These are phyloP conservation scores for Himalopsyche kuldschensis DNA, from an alignment of 2,888 invertebrate genomes.

Conservation along the genomic window DNA sequence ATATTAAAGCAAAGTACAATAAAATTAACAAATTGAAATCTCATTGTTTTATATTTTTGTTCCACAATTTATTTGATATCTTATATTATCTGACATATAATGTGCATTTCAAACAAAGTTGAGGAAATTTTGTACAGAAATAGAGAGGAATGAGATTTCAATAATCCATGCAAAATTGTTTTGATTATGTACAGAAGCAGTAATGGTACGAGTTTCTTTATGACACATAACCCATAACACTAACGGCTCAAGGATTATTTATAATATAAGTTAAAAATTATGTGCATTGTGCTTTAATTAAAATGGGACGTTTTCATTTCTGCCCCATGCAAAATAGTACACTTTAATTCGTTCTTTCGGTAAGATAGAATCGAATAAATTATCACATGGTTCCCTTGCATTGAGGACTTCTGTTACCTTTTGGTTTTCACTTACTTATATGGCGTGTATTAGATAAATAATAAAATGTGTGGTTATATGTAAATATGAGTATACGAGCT, in stretches of 20 bases:
- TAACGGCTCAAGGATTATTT: neutral
- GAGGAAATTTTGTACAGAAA: neutral
- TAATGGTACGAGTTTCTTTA: conserved; percentile 30
- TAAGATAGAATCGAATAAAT: conserved; percentile 48
- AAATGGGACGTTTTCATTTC: conserved; percentile 39
- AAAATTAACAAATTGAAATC: neutral
- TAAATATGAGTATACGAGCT: neutral
- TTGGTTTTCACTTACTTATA: neutral
- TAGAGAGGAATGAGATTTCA: neutral
- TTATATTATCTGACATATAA: too few species aligned
- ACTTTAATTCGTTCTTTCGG: conserved; percentile 60
- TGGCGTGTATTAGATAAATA: neutral
- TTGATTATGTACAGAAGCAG: neutral
- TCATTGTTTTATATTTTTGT: neutral
- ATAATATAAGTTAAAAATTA: neutral
- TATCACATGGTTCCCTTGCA: conserved; percentile 77
- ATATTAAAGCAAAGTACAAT: neutral
- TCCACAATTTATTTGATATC: neutral
- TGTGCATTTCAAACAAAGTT: too few species aligned
- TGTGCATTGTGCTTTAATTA: conserved; percentile 4
- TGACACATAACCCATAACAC: conserved; percentile 32
- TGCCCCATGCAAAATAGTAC: conserved; percentile 83
- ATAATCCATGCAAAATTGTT: neutral
- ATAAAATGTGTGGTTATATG: neutral
- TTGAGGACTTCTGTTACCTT: conserved; percentile 45